Conservation (phyloP, 2,113 vertebrate genomes). For the Corythoichthys haematopterus region DNA sequence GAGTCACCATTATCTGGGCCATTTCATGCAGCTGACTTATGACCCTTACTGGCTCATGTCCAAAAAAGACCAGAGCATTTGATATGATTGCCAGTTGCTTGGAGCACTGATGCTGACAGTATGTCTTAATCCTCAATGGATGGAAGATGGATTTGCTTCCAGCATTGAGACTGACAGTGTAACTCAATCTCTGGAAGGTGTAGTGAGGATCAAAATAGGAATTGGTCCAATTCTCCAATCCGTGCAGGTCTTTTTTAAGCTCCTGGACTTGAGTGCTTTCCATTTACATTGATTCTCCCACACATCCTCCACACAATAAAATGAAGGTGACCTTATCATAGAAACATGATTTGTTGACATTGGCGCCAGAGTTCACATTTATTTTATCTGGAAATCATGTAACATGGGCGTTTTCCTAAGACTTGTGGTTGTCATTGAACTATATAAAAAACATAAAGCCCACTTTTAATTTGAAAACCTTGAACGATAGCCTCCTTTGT, state of each 20-base stretch:
- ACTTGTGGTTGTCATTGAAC: neutral
- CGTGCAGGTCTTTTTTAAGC: too few species aligned
- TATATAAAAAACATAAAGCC: neutral
- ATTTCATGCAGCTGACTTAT: slow-evolving; percentile 36
- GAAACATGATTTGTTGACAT: neutral
- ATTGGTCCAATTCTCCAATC: too few species aligned
- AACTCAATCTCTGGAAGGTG: too few species aligned
- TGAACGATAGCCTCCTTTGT: too few species aligned
- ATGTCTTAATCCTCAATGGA: neutral
- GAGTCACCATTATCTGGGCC: slow-evolving; percentile 32
- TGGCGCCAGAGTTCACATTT: neutral
- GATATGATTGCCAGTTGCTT: neutral
- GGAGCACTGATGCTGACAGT: neutral
- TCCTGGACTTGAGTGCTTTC: neutral
- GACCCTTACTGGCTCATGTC: slow-evolving; percentile 24
- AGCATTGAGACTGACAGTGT: too few species aligned
- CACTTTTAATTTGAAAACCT: too few species aligned
- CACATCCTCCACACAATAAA: too few species aligned
- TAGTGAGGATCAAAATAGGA: too few species aligned
- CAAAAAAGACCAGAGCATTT: neutral
- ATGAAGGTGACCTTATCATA: too few species aligned
- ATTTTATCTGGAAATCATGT: neutral
- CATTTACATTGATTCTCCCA: too few species aligned
- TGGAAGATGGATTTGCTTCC: neutral
- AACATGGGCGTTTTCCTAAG: neutral